Base-by-base conservation (phyloP, 2,797 vertebrate species). In the Sardinella longiceps region DNA sequence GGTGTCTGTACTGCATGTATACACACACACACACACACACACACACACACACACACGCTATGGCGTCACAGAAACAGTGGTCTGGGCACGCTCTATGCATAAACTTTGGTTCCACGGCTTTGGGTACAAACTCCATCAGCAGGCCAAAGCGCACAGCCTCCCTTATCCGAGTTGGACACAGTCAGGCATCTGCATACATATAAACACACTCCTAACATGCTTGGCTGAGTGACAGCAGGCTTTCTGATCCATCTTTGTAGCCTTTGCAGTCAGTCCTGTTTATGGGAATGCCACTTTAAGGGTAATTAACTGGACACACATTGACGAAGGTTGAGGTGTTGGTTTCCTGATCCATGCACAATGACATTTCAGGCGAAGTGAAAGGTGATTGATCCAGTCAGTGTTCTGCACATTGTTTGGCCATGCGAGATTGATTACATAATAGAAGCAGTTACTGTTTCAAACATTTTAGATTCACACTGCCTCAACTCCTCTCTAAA, bases 21-120 rank as follows among this genome's bases (percentile, higher is more conserved):
- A 43, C 6, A 43, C 15, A 20, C 14, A 2, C 37, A 43, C 6
- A 43, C 15, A 20, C 14, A 2, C 37, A 43, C 6, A 43, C 15
- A 20, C 14, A 2, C 37, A 43, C 6, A 43, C 15, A 20, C 14
- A 2, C 37, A 43, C 6, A 43, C 15, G 18, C 14, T 39, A 66
- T 85, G 82, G 63, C 80, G 84, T 30, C 37, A 9, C 77, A 60
- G n/a, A 48, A 48, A 85, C 28, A 81, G 63, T 80, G 80, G 48
- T 84, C 70, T 80, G 80, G 48, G 85, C 70, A 81, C 83, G 53
- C 77, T n/a, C 70, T 87, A 85, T 86, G 80, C 85, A 86, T 86
- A 82, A 39, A 85, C 84, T 18, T 74, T 45, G 74, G 77, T 85
- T 85, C 77, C 85, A 74, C 50, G 81, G 10, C 84, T 81, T n/a